phyloP scores from a whole-genome alignment of 2,797 vertebrate genomes.

The Argya squamiceps region DNA sequence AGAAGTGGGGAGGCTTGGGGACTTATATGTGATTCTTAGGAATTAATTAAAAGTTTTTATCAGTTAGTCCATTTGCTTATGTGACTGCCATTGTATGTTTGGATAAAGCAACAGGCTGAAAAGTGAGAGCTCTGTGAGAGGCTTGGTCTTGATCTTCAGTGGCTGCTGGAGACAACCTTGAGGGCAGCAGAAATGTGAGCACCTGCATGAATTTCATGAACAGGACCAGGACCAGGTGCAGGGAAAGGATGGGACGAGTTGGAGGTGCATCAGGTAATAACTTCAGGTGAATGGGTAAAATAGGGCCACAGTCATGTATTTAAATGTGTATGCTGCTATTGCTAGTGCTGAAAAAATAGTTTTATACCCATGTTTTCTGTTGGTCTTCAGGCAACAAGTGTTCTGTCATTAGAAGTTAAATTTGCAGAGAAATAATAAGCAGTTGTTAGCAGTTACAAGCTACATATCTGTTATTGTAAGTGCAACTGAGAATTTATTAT shows the following conservation, averaged over 20 bases:
- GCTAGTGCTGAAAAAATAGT: background rate
- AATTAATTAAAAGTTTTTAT: background rate
- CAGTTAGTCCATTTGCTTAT: background rate
- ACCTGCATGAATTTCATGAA: background rate
- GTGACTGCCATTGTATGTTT: background rate
- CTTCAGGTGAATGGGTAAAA: background rate
- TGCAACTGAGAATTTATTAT: background rate
- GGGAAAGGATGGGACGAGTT: background rate
- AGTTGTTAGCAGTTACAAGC: background rate
- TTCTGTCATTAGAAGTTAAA: background rate
- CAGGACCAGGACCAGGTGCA: background rate
- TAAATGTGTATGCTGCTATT: background rate
- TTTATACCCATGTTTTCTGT: background rate
- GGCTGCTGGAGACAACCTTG: background rate
- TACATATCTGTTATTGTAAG: background rate
- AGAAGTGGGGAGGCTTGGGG: background rate
- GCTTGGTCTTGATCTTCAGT: fast-evolving
- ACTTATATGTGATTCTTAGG: fast-evolving
- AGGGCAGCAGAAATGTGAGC: background rate
- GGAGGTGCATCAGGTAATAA: background rate
- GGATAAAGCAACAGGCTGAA: background rate
- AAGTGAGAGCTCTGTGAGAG: background rate
- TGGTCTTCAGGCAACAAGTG: background rate
- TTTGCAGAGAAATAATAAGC: background rate
- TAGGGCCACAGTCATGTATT: background rate